These are phyloP conservation scores for Monodelphis domestica DNA, from an alignment of 2,797 vertebrate species.

Conservation along the genomic window DNA sequence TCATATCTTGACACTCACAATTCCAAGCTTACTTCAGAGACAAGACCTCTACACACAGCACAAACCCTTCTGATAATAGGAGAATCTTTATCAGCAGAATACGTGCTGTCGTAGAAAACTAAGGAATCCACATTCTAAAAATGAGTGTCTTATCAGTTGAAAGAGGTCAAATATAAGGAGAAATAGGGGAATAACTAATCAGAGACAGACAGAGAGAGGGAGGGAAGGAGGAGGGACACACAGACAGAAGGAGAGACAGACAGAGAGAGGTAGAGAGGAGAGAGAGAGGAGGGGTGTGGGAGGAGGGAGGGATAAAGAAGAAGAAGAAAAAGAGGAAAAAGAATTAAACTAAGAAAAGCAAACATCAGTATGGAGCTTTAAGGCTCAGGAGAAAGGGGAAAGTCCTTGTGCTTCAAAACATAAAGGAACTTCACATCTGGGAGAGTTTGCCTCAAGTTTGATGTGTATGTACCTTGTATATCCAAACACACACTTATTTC, in stretches of 20 bases:
- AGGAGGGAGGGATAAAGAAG: conserved; percentile 68
- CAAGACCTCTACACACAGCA: neutral
- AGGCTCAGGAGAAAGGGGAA: conserved; percentile 62
- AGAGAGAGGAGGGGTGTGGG: too few species aligned
- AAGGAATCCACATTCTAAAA: conserved; percentile 63
- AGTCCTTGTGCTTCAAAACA: conserved; percentile 55
- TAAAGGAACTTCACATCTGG: conserved; percentile 46
- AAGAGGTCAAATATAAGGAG: conserved; percentile 45
- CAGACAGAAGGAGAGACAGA: conserved; percentile 54
- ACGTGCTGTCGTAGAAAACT: conserved; percentile 60
- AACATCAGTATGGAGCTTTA: conserved; percentile 58
- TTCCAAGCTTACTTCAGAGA: conserved; percentile 36
- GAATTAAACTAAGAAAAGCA: conserved; percentile 74
- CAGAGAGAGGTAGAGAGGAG: conserved; percentile 61
- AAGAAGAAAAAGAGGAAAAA: conserved; percentile 60
- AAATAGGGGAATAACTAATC: conserved; percentile 47
- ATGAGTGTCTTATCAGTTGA: conserved; percentile 68
- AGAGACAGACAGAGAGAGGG: conserved; percentile 67
- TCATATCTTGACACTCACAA: neutral
- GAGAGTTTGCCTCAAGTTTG: conserved; percentile 58
- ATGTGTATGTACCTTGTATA: conserved; percentile 39
- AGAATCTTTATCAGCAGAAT: conserved; percentile 53
- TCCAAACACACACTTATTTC: conserved; percentile 27
- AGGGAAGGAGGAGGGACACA: conserved; percentile 48
- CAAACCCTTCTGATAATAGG: conserved; percentile 19